phyloP scores from a whole-genome alignment of 2,797 vertebrate species.

The Nothura maculosa region DNA sequence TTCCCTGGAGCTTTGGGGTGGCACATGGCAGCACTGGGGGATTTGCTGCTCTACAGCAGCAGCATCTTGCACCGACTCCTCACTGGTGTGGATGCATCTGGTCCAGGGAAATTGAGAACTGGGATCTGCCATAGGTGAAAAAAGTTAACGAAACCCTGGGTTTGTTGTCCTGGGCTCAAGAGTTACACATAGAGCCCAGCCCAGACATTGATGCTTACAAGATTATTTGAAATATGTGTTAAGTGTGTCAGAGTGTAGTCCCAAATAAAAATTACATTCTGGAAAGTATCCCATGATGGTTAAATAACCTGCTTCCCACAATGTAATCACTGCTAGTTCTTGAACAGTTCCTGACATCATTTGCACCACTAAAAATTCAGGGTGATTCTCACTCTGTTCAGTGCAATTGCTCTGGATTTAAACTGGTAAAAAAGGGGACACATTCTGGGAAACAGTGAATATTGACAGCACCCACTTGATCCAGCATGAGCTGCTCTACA shows the following conservation, averaged over 20 bases:
- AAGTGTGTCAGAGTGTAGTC: not conserved
- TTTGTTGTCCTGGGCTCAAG: not conserved
- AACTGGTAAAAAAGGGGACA: not conserved
- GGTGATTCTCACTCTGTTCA: not conserved
- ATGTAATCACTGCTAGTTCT: not conserved
- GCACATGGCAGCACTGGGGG: fast-evolving
- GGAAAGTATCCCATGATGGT: not conserved
- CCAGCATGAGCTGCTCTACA: not conserved
- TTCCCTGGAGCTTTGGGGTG: not conserved
- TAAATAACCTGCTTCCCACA: not conserved
- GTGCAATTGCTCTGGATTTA: not conserved
- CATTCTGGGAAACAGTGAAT: not conserved
- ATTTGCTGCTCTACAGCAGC: fast-evolving
- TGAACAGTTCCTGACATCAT: not conserved
- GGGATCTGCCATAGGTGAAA: not conserved
- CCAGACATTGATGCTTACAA: not conserved
- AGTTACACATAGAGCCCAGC: not conserved
- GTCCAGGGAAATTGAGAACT: not conserved
- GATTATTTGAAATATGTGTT: not conserved
- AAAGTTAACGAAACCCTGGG: not conserved
- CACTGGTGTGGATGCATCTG: not conserved
- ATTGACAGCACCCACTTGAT: not conserved
- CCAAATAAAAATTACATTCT: not conserved
- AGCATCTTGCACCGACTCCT: not conserved
- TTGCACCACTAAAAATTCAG: not conserved